Evolutionary conservation across 2,888 invertebrate genomes (phyloP).

Genomic region (Syrista parreyssii): DNA sequence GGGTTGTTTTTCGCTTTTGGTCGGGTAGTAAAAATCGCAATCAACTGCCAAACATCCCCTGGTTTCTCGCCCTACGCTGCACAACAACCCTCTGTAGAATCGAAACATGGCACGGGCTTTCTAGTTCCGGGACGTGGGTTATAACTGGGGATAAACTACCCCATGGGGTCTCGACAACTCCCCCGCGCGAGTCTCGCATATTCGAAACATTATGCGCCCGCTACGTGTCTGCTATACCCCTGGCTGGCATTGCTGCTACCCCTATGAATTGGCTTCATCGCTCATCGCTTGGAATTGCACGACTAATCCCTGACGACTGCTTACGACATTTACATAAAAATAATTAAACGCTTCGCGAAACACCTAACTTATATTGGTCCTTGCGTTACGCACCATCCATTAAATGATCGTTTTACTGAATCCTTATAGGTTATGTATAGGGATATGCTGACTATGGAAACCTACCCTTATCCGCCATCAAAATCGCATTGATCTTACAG

Average conservation of each 20-base stretch:
- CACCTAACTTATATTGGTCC: neutral
- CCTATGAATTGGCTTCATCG: constrained; percentile 40
- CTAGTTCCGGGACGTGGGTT: neutral
- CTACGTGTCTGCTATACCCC: constrained; percentile 11
- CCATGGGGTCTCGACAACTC: constrained; percentile 34
- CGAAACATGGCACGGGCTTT: neutral
- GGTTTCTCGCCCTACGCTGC: constrained; percentile 18
- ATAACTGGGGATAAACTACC: constrained; percentile 20
- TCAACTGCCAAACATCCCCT: constrained; percentile 28
- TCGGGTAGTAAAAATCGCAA: constrained; percentile 31
- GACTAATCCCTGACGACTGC: constrained; percentile 36
- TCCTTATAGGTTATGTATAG: neutral
- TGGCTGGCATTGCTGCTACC: constrained; percentile 23
- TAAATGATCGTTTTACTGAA: neutral
- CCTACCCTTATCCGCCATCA: neutral
- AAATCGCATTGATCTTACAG: neutral
- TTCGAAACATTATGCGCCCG: constrained; percentile 44
- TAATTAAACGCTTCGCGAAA: constrained; percentile 48
- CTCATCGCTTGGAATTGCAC: constrained; percentile 47
- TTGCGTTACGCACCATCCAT: neutral
- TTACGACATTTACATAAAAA: constrained; percentile 52
- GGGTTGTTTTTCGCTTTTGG: neutral
- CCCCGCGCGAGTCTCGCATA: constrained; percentile 30
- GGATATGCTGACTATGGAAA: neutral
- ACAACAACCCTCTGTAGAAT: neutral